Evolutionary conservation across 1,140 invertebrate species (phyloP), one percentile per base, ranked within the genome.

Genomic region (Solenopsis invicta): DNA sequence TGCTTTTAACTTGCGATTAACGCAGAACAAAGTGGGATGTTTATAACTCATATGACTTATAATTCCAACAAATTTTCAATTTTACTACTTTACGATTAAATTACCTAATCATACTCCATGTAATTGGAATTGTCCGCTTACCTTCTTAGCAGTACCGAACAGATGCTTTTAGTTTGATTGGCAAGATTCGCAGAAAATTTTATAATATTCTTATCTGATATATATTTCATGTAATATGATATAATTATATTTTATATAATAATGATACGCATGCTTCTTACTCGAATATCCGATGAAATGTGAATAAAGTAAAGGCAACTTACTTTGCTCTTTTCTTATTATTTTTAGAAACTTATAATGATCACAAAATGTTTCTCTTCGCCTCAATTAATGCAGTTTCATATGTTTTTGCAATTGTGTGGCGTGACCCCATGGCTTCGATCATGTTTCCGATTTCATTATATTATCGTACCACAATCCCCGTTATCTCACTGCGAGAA

Each of bases 401-500:
- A 24, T 24, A 5, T 18, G n/a, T 78, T 88, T 88, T 76, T 13
- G n/a, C 29, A 2, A 80, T 80, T 4, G 10, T 10, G 21, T 61
- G 45, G 13, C 16, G 13, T 77, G 29, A 16, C 18, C 29, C 21
- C 16, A 29, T 16, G 9, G 8, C n/a, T 29, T 10, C 2, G 18
- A 21, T 71, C 13, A 45, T 54, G 18, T 66, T 67, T 77, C 13
- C 29, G 10, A 75, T 18, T 45, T 66, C 16, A 29, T 85, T 74
- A 71, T 45, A 67, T 89, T 88, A 88, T 75, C 59, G 61, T 21
- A 8, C 52, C 37, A 41, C 2, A 45, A 85, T 69, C 54, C 18
- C 6, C 9, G 56, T 64, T 88, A 88, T 89, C 50, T 85, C 18
- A 59, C 67, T 78, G 34, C n/a, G n/a, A 74, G 8, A 74, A 75